Evolutionary conservation across 1,140 invertebrate genomes (phyloP).

Genomic region (Daktulosphaira vitifoliae): DNA sequence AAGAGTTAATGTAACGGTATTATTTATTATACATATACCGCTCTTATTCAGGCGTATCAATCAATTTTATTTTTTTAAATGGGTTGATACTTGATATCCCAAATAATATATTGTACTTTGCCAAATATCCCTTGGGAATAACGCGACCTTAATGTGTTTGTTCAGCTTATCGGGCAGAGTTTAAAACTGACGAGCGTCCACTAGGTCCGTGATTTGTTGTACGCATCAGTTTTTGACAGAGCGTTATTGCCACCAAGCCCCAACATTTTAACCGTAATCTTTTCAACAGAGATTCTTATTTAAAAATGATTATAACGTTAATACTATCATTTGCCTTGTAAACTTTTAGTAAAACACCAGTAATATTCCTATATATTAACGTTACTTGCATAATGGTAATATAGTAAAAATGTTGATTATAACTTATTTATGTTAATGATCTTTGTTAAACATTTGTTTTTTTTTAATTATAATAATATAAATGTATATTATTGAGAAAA

Average conservation of each 20-base stretch:
- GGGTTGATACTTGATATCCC: background rate
- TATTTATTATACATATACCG: conserved; percentile 4
- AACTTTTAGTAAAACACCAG: too few species aligned
- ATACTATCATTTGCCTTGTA: too few species aligned
- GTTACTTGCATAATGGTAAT: too few species aligned
- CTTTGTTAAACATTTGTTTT: too few species aligned
- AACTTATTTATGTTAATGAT: too few species aligned
- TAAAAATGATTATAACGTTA: background rate
- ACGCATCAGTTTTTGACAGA: conserved; percentile 11
- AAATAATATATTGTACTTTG: conserved; percentile 7
- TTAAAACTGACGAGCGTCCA: conserved; percentile 22
- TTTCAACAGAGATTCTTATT: background rate
- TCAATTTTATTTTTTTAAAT: conserved; percentile 22
- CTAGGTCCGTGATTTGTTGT: conserved; percentile 15
- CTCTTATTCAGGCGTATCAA: background rate
- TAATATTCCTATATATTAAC: too few species aligned
- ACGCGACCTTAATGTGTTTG: conserved; percentile 16
- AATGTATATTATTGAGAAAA: too few species aligned
- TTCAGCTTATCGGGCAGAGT: conserved; percentile 12
- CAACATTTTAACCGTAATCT: background rate
- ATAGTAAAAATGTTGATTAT: too few species aligned
- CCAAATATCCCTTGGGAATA: background rate
- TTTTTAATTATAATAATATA: too few species aligned
- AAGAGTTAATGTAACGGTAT: conserved; percentile 1
- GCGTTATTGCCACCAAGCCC: background rate